A percentile compares a stretch with the other conserved stretches of the same genome.
Evolutionary conservation across 2,797 vertebrate species (phyloP).

Genomic region (Onychomys arenicola): DNA sequence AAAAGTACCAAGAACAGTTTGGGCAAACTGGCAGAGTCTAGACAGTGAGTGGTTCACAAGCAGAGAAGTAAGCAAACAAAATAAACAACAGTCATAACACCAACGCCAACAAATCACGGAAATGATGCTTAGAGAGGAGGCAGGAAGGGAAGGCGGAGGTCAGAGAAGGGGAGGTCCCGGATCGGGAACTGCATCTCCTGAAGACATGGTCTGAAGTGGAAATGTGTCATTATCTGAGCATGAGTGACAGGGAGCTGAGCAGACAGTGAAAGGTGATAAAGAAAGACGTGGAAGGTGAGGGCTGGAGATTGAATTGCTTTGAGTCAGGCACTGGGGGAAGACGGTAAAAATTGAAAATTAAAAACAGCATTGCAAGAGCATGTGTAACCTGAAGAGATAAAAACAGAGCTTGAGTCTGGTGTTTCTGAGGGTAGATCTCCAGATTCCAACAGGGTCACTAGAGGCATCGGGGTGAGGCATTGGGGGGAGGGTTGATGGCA

Average conservation of each 20-base stretch:
- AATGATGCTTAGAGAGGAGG: fast-evolving
- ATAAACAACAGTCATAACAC: background rate
- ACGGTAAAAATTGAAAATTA: background rate
- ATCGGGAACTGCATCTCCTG: background rate
- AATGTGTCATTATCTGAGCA: fast-evolving
- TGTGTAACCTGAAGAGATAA: background rate
- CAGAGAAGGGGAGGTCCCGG: background rate
- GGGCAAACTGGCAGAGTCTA: background rate
- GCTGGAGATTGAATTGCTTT: background rate
- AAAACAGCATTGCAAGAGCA: background rate
- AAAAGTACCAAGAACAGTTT: background rate
- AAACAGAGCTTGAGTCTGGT: too few species aligned
- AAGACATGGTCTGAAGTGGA: fast-evolving
- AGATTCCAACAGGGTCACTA: background rate
- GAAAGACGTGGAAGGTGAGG: background rate
- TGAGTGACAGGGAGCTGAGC: fast-evolving
- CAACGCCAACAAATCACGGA: background rate
- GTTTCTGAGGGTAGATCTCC: background rate
- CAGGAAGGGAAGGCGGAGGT: background rate
- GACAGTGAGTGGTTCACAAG: background rate
- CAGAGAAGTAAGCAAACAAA: background rate
- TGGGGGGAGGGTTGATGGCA: background rate
- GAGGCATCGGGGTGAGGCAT: too few species aligned
- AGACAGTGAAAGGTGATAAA: fast-evolving
- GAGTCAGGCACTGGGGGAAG: background rate